phyloP scores from a whole-genome alignment of 1,140 invertebrate species.

The Drosophila tsacasi region DNA sequence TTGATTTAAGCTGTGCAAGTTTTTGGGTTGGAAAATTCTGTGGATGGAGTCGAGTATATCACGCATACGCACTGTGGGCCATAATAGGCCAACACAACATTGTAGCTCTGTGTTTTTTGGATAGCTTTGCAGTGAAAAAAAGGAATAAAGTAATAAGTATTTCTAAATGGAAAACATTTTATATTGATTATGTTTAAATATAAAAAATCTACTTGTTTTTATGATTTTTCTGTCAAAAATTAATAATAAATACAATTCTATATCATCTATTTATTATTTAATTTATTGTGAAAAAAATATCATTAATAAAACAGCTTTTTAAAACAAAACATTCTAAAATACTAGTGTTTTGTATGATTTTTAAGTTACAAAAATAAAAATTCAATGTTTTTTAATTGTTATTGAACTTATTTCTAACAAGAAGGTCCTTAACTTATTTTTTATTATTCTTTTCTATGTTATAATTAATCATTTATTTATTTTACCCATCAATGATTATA shows the following conservation, averaged over 20 bases:
- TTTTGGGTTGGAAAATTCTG: conserved; percentile 57
- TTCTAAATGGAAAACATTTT: not conserved
- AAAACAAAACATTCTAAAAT: too few species aligned
- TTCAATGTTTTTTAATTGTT: not conserved
- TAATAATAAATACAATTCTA: too few species aligned
- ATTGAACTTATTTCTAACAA: not conserved
- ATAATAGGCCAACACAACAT: conserved; percentile 53
- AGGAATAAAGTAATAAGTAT: too few species aligned
- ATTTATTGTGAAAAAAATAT: too few species aligned
- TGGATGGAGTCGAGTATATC: conserved; percentile 64
- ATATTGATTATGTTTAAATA: not conserved
- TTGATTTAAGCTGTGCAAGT: conserved; percentile 79
- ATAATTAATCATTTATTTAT: not conserved
- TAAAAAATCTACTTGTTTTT: not conserved
- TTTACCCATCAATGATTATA: too few species aligned
- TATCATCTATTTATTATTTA: too few species aligned
- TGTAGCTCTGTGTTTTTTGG: conserved; percentile 16
- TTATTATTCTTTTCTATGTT: not conserved
- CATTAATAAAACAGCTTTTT: too few species aligned
- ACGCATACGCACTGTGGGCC: conserved; percentile 76
- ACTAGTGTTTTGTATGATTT: too few species aligned
- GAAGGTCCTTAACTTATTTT: fast-evolving
- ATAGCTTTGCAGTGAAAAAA: not conserved
- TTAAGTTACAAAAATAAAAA: not conserved
- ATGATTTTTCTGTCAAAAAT: not conserved